Evolutionary conservation across 2,113 vertebrate genomes (phyloP), one percentile per base, ranked within the genome.

Genomic region (Camelus bactrianus): DNA sequence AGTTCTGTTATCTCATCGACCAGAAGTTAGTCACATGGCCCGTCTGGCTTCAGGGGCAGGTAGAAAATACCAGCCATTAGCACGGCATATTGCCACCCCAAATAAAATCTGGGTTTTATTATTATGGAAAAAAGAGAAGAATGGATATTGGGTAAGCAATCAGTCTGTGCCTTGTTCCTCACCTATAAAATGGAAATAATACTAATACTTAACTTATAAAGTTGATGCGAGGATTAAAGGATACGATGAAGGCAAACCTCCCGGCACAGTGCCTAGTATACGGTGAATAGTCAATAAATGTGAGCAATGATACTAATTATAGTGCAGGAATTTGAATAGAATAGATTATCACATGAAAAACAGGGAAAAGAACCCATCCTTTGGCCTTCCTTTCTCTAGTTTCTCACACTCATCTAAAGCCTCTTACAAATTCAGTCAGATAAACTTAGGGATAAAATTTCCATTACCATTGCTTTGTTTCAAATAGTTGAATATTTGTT

Each of bases 171-270:
- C 28, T 60, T 15, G 26, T 69, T 84, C 52, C 35, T 94, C 26
- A 70, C 50, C n/a, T 82, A 92, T 72, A 73, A 95, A 93, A 11
- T 32, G 2, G 24, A 85, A 93, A 87, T 32, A 81, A 72, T 58
- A 54, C 38, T 42, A 48, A 93, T 17, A 42, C 10, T 26, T 79
- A 83, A 69, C 12, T 91, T 67, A 46, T 4, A 73, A 64, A 88
- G 58, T 26, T 52, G 65, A 88, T 28, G 6, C 70, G 52, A 91
- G 13, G 8, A 87, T 88, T 54, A 50, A 86, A 79, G 69, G 28
- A 85, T 13, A 26, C 20, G 85, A 91, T 30, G 50, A 13, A 82
- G 28, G 6, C 82, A 69, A 77, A 65, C 0, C 5, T 73, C 48
- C 58, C 42, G 35, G 46, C 28, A 82, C 28, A 92, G 50, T 11